Percentiles rank a stretch among this genome's conserved stretches.
phyloP scores from a whole-genome alignment of 2,888 invertebrate species.

The Trilocha varians region DNA sequence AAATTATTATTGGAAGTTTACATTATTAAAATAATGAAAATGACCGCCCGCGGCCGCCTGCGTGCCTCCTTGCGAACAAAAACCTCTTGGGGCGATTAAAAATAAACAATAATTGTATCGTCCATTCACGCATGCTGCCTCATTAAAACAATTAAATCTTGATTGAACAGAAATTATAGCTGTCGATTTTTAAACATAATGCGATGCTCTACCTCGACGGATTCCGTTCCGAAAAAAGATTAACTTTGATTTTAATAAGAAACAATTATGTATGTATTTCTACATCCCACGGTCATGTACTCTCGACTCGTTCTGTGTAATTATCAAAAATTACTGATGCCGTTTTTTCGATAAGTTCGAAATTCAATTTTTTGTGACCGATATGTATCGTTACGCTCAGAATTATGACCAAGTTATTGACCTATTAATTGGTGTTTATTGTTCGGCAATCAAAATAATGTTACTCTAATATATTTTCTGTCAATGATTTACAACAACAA shows the following conservation, averaged over 20 bases:
- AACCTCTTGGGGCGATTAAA: conserved; percentile 73
- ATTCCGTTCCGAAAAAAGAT: conserved; percentile 69
- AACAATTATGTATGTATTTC: conserved; percentile 67
- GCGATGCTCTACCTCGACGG: conserved; percentile 59
- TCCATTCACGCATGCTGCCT: conserved; percentile 72
- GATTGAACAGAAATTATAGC: conserved; percentile 74
- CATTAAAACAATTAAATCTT: conserved; percentile 75
- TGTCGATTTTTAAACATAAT: conserved; percentile 73
- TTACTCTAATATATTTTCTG: too few species aligned
- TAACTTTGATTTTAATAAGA: conserved; percentile 72
- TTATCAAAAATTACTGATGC: conserved; percentile 69
- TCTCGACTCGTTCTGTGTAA: conserved; percentile 59
- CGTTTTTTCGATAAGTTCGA: conserved; percentile 41
- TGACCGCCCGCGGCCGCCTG: conserved; percentile 66
- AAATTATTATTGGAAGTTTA: conserved; percentile 74
- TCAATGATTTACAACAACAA: too few species aligned
- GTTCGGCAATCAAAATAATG: conserved; percentile 7
- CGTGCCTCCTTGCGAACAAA: conserved; percentile 70
- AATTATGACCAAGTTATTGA: conserved; percentile 3
- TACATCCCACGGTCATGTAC: conserved; percentile 64
- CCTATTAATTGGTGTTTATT: conserved; percentile 6
- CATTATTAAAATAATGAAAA: conserved; percentile 75
- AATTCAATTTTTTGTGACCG: conserved; percentile 50
- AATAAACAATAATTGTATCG: conserved; percentile 74
- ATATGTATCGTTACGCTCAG: conserved; percentile 8